Conservation (phyloP, 1,140 invertebrate genomes). For the Hyphantria cunea region DNA sequence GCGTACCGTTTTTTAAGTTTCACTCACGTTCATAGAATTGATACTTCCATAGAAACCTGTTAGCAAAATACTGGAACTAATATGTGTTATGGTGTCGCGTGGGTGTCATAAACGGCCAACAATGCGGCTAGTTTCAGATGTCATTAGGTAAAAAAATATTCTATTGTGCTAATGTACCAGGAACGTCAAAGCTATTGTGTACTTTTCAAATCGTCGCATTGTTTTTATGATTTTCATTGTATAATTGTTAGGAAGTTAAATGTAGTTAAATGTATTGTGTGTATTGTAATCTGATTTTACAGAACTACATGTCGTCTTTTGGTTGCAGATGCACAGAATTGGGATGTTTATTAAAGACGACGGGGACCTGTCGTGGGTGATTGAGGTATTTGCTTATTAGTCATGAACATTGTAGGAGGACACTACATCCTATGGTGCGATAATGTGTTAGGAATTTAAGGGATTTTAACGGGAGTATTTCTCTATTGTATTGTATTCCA, state of each 20-base stretch:
- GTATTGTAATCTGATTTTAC: slow-evolving; percentile 65
- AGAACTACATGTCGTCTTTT: slow-evolving; percentile 47
- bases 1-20: slow-evolving; percentile 70
- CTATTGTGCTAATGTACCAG: slow-evolving; percentile 61
- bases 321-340: slow-evolving; percentile 67
- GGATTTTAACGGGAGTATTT: neutral
- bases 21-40: slow-evolving; percentile 64
- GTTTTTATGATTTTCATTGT: slow-evolving; percentile 65
- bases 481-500: no score
- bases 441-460: slow-evolving; percentile 10
- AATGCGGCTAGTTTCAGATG: slow-evolving; percentile 60
- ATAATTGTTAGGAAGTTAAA: slow-evolving; percentile 78
- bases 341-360: slow-evolving; percentile 71
- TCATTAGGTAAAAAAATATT: slow-evolving; percentile 66
- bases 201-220: slow-evolving; percentile 47
- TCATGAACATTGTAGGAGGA: slow-evolving; percentile 32
- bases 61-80: slow-evolving; percentile 78
- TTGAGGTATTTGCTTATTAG: slow-evolving; percentile 51
- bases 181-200: slow-evolving; percentile 65
- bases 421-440: slow-evolving; percentile 20
- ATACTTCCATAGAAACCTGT: slow-evolving; percentile 47
- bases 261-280: slow-evolving; percentile 73
- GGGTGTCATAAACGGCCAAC: slow-evolving; percentile 73
- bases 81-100: slow-evolving; percentile 75
- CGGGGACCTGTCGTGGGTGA: slow-evolving; percentile 65